Evolutionary conservation across 2,888 invertebrate species (phyloP).

Genomic region (Scaptomyza caliginosa): DNA sequence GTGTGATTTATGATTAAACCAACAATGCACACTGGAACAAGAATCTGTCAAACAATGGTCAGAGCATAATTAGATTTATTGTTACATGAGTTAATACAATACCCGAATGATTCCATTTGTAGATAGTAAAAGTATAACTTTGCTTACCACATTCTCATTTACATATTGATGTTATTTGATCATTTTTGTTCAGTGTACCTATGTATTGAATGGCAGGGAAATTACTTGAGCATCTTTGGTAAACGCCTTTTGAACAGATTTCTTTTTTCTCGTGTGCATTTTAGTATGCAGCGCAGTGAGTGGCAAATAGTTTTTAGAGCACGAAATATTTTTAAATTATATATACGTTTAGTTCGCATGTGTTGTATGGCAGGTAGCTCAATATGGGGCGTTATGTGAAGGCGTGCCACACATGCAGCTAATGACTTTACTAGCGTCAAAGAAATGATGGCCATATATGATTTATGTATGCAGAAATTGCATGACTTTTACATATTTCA

Average conservation of each 20-base stretch:
- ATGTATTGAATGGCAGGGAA: slow-evolving; percentile 35
- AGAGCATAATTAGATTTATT: too few species aligned
- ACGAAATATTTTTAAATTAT: slow-evolving; percentile 62
- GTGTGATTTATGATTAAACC: slow-evolving; percentile 82
- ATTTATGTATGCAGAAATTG: slow-evolving; percentile 65
- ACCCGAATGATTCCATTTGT: not conserved
- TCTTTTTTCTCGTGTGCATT: slow-evolving; percentile 33
- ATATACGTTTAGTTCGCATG: slow-evolving; percentile 46
- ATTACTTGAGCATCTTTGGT: slow-evolving; percentile 55
- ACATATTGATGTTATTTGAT: not conserved
- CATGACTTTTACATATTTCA: slow-evolving; percentile 43
- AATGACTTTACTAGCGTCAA: slow-evolving; percentile 56
- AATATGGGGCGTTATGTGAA: slow-evolving; percentile 1
- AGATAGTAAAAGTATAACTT: not conserved
- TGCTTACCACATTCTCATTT: not conserved
- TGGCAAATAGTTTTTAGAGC: slow-evolving; percentile 74
- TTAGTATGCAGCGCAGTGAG: slow-evolving; percentile 67
- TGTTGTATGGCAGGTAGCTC: slow-evolving; percentile 22
- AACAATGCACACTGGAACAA: slow-evolving; percentile 43
- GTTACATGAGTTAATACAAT: too few species aligned
- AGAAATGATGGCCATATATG: slow-evolving; percentile 31
- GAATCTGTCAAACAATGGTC: not conserved
- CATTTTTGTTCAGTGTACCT: slow-evolving; percentile 38
- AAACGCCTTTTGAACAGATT: slow-evolving; percentile 32
- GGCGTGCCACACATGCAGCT: slow-evolving; percentile 61